These are phyloP conservation scores for Rutpela maculata DNA, from an alignment of 2,888 invertebrate species.

Conservation along the genomic window DNA sequence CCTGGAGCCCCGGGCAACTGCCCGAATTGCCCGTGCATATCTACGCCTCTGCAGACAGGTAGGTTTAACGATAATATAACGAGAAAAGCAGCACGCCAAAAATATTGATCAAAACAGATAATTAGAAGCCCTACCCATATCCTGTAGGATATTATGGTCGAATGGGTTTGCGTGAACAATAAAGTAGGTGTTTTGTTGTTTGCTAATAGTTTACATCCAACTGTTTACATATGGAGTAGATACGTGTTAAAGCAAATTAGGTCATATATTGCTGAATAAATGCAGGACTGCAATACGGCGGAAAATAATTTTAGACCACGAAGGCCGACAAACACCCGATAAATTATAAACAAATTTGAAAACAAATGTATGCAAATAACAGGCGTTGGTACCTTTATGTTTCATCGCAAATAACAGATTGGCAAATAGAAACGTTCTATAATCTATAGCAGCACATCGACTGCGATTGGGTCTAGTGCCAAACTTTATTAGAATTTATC, in stretches of 20 bases:
- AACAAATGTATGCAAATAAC: constrained; percentile 22
- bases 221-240: constrained; percentile 32
- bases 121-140: not conserved
- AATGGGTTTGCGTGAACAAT: constrained; percentile 32
- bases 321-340: constrained; percentile 1
- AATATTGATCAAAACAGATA: not conserved
- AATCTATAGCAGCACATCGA: no score
- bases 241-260: constrained; percentile 39
- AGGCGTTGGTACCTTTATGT: not conserved
- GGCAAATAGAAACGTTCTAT: not conserved
- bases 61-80: not conserved
- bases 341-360: constrained; percentile 19
- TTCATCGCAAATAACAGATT: not conserved
- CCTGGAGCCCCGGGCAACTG: no score
- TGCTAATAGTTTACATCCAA: constrained; percentile 30
- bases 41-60: no score
- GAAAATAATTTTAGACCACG: constrained; percentile 37
- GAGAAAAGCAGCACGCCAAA: not conserved
- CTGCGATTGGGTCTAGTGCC: no score
- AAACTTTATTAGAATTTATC: no score
- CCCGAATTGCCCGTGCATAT: no score
- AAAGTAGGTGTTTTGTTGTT: constrained; percentile 35
- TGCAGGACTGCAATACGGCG: constrained; percentile 29
- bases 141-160: constrained; percentile 11
- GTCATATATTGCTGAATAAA: constrained; percentile 33